Evolutionary conservation across 30 jellyfish, hydroid and myxozoan genomes (phyloP).

Genomic region (Hydra vulgaris): DNA sequence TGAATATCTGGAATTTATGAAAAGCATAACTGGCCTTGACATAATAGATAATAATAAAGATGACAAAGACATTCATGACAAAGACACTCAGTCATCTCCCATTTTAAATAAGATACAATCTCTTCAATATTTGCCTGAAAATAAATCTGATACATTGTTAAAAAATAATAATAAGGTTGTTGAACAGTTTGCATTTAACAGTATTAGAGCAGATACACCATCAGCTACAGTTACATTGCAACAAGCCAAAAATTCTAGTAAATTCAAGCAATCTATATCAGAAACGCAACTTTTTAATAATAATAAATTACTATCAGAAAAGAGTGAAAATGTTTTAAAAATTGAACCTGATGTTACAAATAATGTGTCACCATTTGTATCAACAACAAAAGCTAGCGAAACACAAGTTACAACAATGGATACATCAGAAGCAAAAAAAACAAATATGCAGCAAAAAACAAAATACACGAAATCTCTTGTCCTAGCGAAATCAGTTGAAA

Average conservation of each 20-base stretch:
- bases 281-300: too few relatives aligned
- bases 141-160: neutral
- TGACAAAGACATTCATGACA: too few relatives aligned
- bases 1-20: slow-evolving; percentile 15
- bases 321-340: neutral
- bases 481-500: neutral
- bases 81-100: neutral
- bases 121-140: neutral
- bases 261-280: neutral
- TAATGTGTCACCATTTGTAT: neutral
- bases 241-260: neutral
- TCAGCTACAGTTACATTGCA: slow-evolving; percentile 8
- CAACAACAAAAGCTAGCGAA: neutral
- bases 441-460: neutral
- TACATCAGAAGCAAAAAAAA: neutral
- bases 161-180: neutral
- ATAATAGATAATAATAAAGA: neutral
- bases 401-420: neutral
- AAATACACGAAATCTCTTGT: neutral
- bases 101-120: neutral
- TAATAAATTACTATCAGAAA: neutral
- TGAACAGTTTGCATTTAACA: neutral
- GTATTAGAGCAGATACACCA: slow-evolving; percentile 4
- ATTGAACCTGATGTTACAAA: neutral
- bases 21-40: slow-evolving; percentile 5